Base-by-base conservation (phyloP, 2,797 vertebrate genomes). In the Heterohyrax brucei region DNA sequence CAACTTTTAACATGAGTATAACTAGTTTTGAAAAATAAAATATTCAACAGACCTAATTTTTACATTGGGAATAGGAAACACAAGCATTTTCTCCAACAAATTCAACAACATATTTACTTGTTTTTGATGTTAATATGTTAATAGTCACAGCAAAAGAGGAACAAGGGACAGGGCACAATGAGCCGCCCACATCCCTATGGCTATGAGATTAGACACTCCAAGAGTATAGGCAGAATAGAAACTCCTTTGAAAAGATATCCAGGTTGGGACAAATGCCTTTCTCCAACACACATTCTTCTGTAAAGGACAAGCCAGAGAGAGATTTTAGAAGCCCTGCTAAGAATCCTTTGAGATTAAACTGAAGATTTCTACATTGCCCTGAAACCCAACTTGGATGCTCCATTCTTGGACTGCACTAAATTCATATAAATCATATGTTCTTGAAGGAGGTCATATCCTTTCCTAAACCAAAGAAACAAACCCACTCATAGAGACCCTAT, bases 11-110 rank as follows among this genome's bases (percentile, higher is more conserved):
- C 93, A 92, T 77, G n/a, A 92, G 46, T 76, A 13, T 87, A 94
- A 94, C 78, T 93, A 88, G 53, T 89, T 91, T 56, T n/a, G 48
- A 14, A 72, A 95, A 96, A 97, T 95, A 82, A 96, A 94, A 95
- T 93, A 97, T 96, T 96, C 92, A 97, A 68, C 72, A 48, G 72
- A 89, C 85, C 91, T 96, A 95, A 96, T 94, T 97, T 92, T 93
- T 94, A 96, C 92, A 87, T 3, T 92, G 95, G 92, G 87, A 97
- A 94, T 95, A 96, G 72, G 61, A 96, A 56, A 89, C 59, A 1
- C 30, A 73, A 61, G 46, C 56, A 2, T 48, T 87, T 95, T 83
- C 95, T 87, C 3, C 50, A 64, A 83, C 56, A 95, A 91, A 93
- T 82, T 13, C 61, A 93, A n/a, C 76, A 77, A 93, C 92, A 88